Base-by-base conservation (phyloP, 2,888 invertebrate genomes). In the Carterocephalus palaemon region DNA sequence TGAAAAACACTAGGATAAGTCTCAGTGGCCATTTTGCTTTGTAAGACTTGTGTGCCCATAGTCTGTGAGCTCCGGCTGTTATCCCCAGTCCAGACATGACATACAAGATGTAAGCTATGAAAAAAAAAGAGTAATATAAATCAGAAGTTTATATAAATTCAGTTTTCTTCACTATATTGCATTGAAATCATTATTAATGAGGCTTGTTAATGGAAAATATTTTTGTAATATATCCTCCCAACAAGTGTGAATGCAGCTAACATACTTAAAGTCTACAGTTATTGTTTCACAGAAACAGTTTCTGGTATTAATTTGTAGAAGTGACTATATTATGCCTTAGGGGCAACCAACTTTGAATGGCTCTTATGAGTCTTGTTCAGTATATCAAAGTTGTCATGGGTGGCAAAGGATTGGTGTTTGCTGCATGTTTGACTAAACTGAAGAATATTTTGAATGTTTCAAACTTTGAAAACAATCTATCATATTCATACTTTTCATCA, bases 21-120 rank as follows among this genome's bases (percentile, higher is more conserved):
- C 94, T 89, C 3, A 98, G 88, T 0, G 96, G 98, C 90, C 93
- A 92, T 76, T 92, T 96, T 4, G 98, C 98, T 87, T 98, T 98
- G 88, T 98, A 99, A 0, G 97, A 92, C 65, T 95, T 92, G 84
- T 99, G 99, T 1, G 98, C 91, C 98, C 98, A 99, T 17, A 98
- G 89, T 60, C 99, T 89, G 81, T 99, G 99, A 1, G 96, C 97
- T 15, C 99, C 99, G 10, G 97, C 98, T 8, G 99, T 99, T 53
- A 99, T 95, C 9, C 99, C 98, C 49, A 98, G 78, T 3, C 95
- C 98, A 4, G 94, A 92, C 52, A 90, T 75, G 45, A 93, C 84
- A 79, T 96, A 96, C 46, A 95, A 73, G 1, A 92, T 39, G 46
- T 92, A 81, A 6, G 93, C 97, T 94, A 53, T 37, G 26, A 34